These are phyloP conservation scores for Ceratina japonica DNA, from an alignment of 1,140 invertebrate species.

Conservation along the genomic window DNA sequence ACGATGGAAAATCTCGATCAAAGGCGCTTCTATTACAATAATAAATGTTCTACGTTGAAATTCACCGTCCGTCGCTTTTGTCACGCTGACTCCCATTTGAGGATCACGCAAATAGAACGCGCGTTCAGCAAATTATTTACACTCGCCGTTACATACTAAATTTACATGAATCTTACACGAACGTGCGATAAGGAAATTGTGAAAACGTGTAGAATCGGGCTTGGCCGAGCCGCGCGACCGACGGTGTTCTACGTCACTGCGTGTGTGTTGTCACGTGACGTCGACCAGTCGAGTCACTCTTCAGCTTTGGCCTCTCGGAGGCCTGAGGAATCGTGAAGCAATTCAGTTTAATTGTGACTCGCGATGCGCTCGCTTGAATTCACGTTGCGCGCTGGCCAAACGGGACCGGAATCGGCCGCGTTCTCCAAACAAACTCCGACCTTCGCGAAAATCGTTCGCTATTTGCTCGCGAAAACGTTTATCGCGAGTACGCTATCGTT, in stretches of 20 bases:
- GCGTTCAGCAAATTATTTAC: too few species aligned
- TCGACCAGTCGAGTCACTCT: conserved; percentile 57
- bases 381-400: not conserved
- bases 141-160: not conserved
- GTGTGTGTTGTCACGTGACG: conserved; percentile 61
- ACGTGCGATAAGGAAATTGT: not conserved
- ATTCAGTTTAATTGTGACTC: conserved; percentile 57
- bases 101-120: too few species aligned
- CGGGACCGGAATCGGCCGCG: not conserved
- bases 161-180: too few species aligned
- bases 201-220: too few species aligned
- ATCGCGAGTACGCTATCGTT: not conserved
- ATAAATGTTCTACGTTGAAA: too few species aligned
- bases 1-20: too few species aligned
- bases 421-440: conserved; percentile 16
- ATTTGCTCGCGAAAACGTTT: not conserved
- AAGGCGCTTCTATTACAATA: too few species aligned
- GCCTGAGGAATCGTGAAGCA: conserved; percentile 57
- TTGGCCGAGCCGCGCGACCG: conserved; percentile 6
- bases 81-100: too few species aligned
- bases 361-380: conserved; percentile 21
- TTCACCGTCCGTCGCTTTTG: too few species aligned
- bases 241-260: conserved; percentile 52
- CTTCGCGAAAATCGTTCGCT: not conserved
- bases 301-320: conserved; percentile 32